Conservation (phyloP, 2,797 vertebrate species). For the Bradypodion ventrale region DNA sequence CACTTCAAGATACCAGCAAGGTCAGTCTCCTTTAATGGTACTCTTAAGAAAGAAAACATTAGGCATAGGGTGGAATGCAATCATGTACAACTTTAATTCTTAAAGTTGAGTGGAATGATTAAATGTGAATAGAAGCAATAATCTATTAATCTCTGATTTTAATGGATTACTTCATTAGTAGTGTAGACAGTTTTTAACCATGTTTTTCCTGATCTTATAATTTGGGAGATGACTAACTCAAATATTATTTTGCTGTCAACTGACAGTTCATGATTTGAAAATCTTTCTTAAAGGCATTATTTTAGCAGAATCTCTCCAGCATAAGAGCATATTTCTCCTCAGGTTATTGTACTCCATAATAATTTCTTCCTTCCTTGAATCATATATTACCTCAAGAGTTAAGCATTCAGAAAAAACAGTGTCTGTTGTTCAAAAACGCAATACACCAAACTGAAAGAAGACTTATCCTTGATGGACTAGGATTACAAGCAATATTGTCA, state of each 20-base stretch:
- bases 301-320: not conserved
- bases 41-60: not conserved
- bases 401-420: not conserved
- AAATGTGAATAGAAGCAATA: slow-evolving; percentile 48
- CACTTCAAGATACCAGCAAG: not conserved
- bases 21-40: not conserved
- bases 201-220: not conserved
- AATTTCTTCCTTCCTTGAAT: not conserved
- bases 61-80: not conserved
- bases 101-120: slow-evolving; percentile 51
- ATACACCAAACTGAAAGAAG: not conserved
- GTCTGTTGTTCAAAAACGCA: not conserved
- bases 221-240: fast-evolving
- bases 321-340: not conserved
- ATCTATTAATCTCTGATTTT: not conserved
- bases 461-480: not conserved
- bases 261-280: not conserved
- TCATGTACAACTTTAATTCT: slow-evolving; percentile 49
- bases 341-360: not conserved
- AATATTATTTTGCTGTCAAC: not conserved
- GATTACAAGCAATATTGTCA: slow-evolving; percentile 24
- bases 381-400: not conserved
- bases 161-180: not conserved
- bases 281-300: not conserved
- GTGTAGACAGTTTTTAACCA: not conserved